Conservation (phyloP, 2,797 vertebrate genomes). For the Notolepis coatsorum region DNA sequence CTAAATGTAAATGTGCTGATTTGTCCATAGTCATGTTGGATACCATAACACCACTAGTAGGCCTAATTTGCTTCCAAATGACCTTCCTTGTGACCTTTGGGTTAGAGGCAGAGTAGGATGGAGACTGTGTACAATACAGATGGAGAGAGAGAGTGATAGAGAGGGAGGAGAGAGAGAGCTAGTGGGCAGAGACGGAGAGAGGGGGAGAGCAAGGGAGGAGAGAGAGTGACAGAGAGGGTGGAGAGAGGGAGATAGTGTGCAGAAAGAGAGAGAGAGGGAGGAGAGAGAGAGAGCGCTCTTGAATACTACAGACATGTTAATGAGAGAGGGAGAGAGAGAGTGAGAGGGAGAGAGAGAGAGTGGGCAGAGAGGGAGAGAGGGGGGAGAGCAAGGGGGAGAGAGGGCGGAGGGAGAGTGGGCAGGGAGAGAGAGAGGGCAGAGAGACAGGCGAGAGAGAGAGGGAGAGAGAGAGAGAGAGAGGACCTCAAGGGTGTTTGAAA, state of each 20-base stretch:
- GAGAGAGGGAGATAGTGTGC: slow-evolving; percentile 37
- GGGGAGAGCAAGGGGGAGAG: slow-evolving; percentile 51
- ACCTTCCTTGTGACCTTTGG: background rate
- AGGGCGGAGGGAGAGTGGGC: slow-evolving; percentile 51
- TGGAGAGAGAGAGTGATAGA: slow-evolving; percentile 53
- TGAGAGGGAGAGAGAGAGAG: slow-evolving; percentile 16
- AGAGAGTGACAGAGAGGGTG: background rate
- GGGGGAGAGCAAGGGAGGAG: no score
- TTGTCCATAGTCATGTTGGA: no score
- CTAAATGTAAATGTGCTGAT: no score
- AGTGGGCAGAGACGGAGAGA: no score
- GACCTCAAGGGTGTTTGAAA: slow-evolving; percentile 57
- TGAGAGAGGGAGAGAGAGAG: slow-evolving; percentile 50
- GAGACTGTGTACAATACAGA: slow-evolving; percentile 16
- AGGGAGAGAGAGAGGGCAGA: slow-evolving; percentile 18
- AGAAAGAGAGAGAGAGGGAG: slow-evolving; percentile 46
- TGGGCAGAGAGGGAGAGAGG: slow-evolving; percentile 20
- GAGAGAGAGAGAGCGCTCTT: slow-evolving; percentile 59
- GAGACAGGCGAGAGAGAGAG: slow-evolving; percentile 20
- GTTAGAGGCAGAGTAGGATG: background rate
- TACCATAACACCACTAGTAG: no score
- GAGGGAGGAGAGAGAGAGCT: slow-evolving; percentile 35
- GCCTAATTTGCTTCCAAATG: no score
- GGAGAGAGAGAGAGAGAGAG: slow-evolving; percentile 52
- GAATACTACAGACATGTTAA: slow-evolving; percentile 67